Evolutionary conservation across 2,113 vertebrate species (phyloP).

Genomic region (Podarcis raffonei): DNA sequence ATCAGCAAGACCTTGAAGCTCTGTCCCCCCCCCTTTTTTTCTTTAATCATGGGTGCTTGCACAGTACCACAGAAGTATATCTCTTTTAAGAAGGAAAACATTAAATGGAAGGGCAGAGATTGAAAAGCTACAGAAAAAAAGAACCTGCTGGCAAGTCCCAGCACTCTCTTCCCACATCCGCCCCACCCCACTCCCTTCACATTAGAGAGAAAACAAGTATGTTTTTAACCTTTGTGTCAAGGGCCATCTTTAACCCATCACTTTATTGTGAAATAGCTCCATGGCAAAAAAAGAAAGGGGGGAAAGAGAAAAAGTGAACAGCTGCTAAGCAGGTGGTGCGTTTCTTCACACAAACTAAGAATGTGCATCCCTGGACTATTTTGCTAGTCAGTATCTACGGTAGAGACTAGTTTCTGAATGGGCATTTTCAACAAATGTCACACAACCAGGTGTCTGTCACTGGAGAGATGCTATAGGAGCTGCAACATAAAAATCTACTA

Average conservation of each 20-base stretch:
- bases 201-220: background rate
- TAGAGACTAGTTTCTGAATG: background rate
- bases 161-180: background rate
- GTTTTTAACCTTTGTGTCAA: slow-evolving; percentile 23
- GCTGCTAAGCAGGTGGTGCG: slow-evolving; percentile 5
- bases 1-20: background rate
- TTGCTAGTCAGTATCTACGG: background rate
- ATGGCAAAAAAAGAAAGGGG: background rate
- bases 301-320: background rate
- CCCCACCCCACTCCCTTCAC: slow-evolving; percentile 11
- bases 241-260: slow-evolving; percentile 32
- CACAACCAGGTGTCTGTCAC: background rate
- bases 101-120: background rate
- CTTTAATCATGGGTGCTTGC: background rate
- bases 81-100: background rate
- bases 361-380: slow-evolving; percentile 12
- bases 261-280: background rate
- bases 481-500: background rate
- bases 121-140: background rate
- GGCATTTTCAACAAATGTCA: background rate
- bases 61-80: background rate
- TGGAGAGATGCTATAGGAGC: slow-evolving; percentile 20
- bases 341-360: background rate
- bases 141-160: background rate
- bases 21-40: background rate